These are phyloP conservation scores for Lasioglossum morio DNA, from an alignment of 2,888 invertebrate genomes.

Conservation along the genomic window DNA sequence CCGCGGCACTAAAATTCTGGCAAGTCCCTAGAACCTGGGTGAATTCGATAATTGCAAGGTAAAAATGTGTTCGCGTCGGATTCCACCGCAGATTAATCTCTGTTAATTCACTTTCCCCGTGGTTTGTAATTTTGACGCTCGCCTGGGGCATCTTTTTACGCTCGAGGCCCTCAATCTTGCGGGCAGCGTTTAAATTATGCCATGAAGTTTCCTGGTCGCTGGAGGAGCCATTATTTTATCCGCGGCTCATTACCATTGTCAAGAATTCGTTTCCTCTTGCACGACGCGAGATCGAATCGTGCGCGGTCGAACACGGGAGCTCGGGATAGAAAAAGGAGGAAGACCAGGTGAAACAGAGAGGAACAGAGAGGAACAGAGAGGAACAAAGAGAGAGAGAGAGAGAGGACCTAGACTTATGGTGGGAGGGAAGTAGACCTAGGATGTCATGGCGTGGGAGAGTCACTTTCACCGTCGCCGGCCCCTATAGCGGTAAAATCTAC, in stretches of 20 bases:
- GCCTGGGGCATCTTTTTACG: neutral
- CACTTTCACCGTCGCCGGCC: conserved; percentile 80
- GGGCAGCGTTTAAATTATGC: conserved; percentile 31
- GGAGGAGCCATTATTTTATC: conserved; percentile 41
- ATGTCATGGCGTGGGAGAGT: conserved; percentile 83
- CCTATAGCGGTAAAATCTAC: conserved; percentile 71
- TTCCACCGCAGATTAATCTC: neutral
- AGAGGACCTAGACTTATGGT: conserved; percentile 46
- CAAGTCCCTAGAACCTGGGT: neutral
- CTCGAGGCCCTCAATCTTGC: conserved; percentile 18
- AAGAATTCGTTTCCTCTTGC: conserved; percentile 61
- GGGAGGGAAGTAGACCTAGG: conserved; percentile 72
- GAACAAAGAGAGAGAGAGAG: neutral
- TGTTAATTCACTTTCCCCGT: conserved; percentile 27
- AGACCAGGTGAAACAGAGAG: conserved; percentile 42
- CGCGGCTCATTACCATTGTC: conserved; percentile 53
- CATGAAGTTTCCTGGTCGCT: conserved; percentile 33
- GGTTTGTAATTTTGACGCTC: neutral
- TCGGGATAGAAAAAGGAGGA: conserved; percentile 35
- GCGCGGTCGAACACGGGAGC: conserved; percentile 32
- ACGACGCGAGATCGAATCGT: conserved; percentile 38
- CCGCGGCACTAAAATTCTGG: neutral
- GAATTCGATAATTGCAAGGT: neutral
- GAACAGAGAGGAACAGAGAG: conserved; percentile 8
- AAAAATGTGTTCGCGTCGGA: neutral